Evolutionary conservation across 2,797 vertebrate species (phyloP).

Genomic region (Phyllotis vaccarum): DNA sequence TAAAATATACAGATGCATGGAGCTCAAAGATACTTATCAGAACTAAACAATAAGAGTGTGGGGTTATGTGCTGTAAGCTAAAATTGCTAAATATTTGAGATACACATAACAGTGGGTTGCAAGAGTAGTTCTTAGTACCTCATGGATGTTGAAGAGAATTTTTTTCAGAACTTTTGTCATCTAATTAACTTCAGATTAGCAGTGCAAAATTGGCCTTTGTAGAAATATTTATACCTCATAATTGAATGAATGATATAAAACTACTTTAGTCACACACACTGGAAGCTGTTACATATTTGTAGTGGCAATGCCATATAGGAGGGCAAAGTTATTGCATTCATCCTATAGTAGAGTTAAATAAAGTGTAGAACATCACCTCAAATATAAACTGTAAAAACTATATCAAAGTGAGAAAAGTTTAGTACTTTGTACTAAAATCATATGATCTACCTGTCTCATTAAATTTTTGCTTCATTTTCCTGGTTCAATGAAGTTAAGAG

Average conservation of each 20-base stretch:
- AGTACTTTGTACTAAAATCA: background rate
- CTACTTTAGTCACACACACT: accelerated
- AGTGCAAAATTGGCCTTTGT: background rate
- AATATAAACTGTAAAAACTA: background rate
- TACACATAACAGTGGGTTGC: too few relatives aligned
- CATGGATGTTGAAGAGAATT: background rate
- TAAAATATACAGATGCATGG: background rate
- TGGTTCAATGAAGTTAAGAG: background rate
- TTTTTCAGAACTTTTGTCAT: background rate
- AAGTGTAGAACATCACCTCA: background rate
- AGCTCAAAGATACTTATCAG: background rate
- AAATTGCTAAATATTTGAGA: background rate
- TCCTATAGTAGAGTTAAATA: background rate
- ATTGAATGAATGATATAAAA: background rate
- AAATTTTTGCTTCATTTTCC: background rate
- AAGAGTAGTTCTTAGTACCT: background rate
- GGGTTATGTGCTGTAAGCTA: background rate
- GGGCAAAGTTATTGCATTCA: background rate
- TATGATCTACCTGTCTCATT: background rate
- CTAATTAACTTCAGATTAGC: background rate
- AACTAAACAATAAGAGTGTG: background rate
- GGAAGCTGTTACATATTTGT: background rate
- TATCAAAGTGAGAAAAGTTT: background rate
- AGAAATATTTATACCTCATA: background rate
- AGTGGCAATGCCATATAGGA: background rate